Evolutionary conservation across 2,113 vertebrate species (phyloP), one percentile per base, ranked within the genome.

Genomic region (Forbesichthys papilliferus): DNA sequence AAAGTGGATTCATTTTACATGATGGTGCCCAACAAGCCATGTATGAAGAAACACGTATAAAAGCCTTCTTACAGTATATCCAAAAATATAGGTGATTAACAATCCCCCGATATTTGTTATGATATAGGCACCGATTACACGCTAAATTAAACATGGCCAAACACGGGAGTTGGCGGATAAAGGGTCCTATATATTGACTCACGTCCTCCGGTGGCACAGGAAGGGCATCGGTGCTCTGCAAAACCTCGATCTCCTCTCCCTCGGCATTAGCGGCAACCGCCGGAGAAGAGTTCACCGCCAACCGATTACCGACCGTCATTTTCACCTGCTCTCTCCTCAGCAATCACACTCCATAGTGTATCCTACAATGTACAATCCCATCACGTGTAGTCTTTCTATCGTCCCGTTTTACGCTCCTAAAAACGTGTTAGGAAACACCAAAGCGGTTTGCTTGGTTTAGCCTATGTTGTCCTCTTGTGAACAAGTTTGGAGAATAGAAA

Each of bases 181-280:
- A 16, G 36, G 9, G 36, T 20, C 42, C 6, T 14, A 51, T n/a
- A 59, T 8, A 59, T 8, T 10, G 11, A 94, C 94, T 93, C 79
- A 95, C 95, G 63, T 95, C 94, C 85, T 95, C 94, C 11, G 92
- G 81, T 11, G 93, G 92, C 80, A 90, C 88, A 36, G 94, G 92
- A 34, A 92, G 87, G 68, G 93, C 92, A 65, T 94, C 94, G 48
- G 91, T 93, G 71, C 92, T 93, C 79, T 92, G 94, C 91, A 95
- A 74, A 73, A 95, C 94, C 90, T 95, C 95, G 69, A 96, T 95
- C 77, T 95, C 94, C 27, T 95, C 95, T 46, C 93, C 94, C 80
- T 95, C 94, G 2, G 93, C 91, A 83, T 94, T 88, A 69, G 93
- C 91, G 14, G 94, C 94, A 72, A 94, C 95, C 58, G 95, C 93